Percentiles rank a stretch among this genome's conserved stretches.
phyloP scores from a whole-genome alignment of 2,888 invertebrate genomes.

The Hypena proboscidalis region DNA sequence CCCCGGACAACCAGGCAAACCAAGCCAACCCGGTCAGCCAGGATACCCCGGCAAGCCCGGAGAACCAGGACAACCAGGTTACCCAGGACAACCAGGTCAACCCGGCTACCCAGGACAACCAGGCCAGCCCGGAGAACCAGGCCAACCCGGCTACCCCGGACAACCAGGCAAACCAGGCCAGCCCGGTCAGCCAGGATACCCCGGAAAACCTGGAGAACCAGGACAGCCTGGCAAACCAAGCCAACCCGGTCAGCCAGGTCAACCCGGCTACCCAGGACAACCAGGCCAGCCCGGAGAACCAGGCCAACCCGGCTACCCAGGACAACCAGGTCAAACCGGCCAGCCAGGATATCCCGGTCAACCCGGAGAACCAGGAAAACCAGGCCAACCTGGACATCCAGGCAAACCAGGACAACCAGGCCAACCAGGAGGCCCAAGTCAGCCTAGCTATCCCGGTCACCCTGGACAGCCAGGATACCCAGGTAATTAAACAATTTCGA shows the following conservation, averaged over 20 bases:
- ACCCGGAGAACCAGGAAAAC: slow-evolving; percentile 4
- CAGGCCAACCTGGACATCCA: neutral
- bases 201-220: slow-evolving; percentile 1
- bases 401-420: slow-evolving; percentile 8
- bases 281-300: slow-evolving; percentile 11
- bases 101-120: slow-evolving; percentile 10
- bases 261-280: slow-evolving; percentile 13
- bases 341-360: slow-evolving; percentile 7
- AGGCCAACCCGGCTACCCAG: slow-evolving; percentile 8
- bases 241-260: slow-evolving; percentile 10
- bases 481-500: no score
- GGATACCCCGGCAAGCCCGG: slow-evolving; percentile 10
- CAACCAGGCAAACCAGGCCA: slow-evolving; percentile 38
- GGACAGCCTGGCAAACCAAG: slow-evolving; percentile 10
- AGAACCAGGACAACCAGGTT: slow-evolving; percentile 19
- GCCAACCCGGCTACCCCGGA: slow-evolving; percentile 9
- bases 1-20: neutral
- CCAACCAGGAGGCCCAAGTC: neutral
- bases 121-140: slow-evolving; percentile 11
- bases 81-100: slow-evolving; percentile 35
- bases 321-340: slow-evolving; percentile 6
- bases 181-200: slow-evolving; percentile 74
- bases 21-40: neutral
- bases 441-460: neutral
- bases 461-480: slow-evolving; percentile 23